Evolutionary conservation across 2,113 vertebrate genomes (phyloP).

Genomic region (Damaliscus lunatus): DNA sequence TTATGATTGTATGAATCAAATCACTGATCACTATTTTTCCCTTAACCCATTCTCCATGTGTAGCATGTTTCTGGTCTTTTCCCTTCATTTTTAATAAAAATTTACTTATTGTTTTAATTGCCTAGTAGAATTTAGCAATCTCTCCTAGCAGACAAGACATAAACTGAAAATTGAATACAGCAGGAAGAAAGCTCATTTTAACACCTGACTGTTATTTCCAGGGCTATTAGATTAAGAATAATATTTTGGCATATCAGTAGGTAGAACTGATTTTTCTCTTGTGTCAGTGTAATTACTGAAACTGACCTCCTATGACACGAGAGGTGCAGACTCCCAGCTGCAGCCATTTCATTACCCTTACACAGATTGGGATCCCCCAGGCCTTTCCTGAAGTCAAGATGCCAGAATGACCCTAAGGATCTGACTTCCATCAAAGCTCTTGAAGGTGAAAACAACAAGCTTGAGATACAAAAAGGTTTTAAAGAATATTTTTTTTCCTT

Average conservation of each 20-base stretch:
- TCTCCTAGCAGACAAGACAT: not conserved
- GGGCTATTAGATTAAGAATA: not conserved
- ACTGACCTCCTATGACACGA: not conserved
- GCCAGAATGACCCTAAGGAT: not conserved
- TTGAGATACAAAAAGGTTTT: not conserved
- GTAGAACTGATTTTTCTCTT: slow-evolving; percentile 16
- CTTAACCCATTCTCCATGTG: not conserved
- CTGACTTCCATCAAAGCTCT: not conserved
- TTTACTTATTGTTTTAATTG: not conserved
- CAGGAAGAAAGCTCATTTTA: slow-evolving; percentile 6
- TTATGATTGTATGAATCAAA: not conserved
- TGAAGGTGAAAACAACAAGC: not conserved
- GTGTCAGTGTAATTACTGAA: not conserved
- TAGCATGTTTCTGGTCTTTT: not conserved
- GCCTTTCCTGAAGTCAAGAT: not conserved
- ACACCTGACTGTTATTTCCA: slow-evolving; percentile 30
- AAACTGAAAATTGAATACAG: slow-evolving; percentile 55
- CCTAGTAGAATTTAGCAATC: slow-evolving; percentile 27
- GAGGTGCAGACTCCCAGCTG: not conserved
- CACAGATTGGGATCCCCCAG: not conserved
- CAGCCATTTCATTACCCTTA: not conserved
- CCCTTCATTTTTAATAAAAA: not conserved
- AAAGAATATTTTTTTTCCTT: not conserved
- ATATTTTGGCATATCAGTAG: not conserved
- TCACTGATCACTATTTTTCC: not conserved